Evolutionary conservation across 2,113 vertebrate species (phyloP), one percentile per base, ranked within the genome.

Genomic region (Jaculus jaculus): DNA sequence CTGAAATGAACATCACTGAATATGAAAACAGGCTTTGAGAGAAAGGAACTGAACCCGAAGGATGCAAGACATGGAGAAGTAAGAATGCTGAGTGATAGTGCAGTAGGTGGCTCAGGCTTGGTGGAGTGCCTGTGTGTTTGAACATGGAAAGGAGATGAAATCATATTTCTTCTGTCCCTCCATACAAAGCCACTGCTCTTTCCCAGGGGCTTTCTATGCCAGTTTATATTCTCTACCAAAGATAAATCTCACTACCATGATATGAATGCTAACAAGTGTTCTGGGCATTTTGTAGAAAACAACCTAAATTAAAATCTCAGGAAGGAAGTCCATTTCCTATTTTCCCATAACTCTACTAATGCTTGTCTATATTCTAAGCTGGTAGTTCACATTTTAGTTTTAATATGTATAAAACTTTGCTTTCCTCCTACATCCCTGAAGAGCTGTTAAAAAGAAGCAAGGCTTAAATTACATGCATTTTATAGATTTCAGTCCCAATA

Each of bases 261-360:
- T 92, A 90, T 93, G 88, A 97, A 97, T 95, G 90, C 86, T 96
- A 97, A 96, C 73, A 95, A 96, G 88, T 84, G 71, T 88, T 96
- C 32, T 42, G 20, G 93, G 79, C 66, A 93, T 28, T 68, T 87
- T 92, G 66, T 8, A 93, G 93, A 95, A 97, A 95, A 87, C 71
- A 91, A 58, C 63, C 63, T 93, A 93, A 94, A 95, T 96, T 96
- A 94, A 97, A 96, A 93, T 92, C 80, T 92, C 58, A 77, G 74
- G 63, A 90, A 95, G 69, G n/a, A 89, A 97, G 65, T 54, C 83
- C 82, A 95, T 92, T 94, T 95, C 72, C 85, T 78, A 69, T 87
- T 71, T 47, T 93, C 84, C 12, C 72, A 75, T 95, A 95, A 95
- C 61, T 94, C 84, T 37, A 92, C 79, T 28, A 77, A 71, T 16